A percentile compares a stretch with the other conserved stretches of the same genome.
These are phyloP conservation scores for Pristis pectinata DNA, from an alignment of 2,797 vertebrate species.

Conservation along the genomic window DNA sequence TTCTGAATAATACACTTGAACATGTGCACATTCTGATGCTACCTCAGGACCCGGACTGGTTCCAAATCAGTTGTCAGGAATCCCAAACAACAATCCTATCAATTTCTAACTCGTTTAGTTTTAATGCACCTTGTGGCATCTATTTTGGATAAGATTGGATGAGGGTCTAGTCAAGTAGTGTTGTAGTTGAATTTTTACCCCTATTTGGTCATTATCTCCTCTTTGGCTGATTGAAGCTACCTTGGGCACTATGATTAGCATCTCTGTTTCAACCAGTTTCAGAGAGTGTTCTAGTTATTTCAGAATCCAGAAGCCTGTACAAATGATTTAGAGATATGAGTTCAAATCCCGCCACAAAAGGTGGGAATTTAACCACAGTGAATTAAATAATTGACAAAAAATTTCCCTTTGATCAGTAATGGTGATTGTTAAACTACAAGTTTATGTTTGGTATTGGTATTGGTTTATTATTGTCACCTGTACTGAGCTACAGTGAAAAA, in stretches of 20 bases:
- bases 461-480: too few species aligned
- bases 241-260: neutral
- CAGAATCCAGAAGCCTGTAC: too few species aligned
- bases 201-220: neutral
- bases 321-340: too few species aligned
- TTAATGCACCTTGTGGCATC: neutral
- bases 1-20: neutral
- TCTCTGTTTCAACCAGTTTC: neutral
- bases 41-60: neutral
- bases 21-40: neutral
- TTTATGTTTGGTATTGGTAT: too few species aligned
- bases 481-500: too few species aligned
- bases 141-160: neutral
- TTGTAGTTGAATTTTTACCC: neutral
- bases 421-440: too few species aligned
- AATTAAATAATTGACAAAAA: too few species aligned
- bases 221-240: neutral
- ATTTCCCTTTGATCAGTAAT: too few species aligned
- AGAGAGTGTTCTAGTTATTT: too few species aligned
- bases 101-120: neutral
- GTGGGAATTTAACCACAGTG: too few species aligned
- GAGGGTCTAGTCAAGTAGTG: neutral
- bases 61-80: slow-evolving; percentile 18
- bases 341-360: too few species aligned
- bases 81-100: neutral